Evolutionary conservation across 2,113 vertebrate genomes (phyloP).

Genomic region (Anhinga rufa): DNA sequence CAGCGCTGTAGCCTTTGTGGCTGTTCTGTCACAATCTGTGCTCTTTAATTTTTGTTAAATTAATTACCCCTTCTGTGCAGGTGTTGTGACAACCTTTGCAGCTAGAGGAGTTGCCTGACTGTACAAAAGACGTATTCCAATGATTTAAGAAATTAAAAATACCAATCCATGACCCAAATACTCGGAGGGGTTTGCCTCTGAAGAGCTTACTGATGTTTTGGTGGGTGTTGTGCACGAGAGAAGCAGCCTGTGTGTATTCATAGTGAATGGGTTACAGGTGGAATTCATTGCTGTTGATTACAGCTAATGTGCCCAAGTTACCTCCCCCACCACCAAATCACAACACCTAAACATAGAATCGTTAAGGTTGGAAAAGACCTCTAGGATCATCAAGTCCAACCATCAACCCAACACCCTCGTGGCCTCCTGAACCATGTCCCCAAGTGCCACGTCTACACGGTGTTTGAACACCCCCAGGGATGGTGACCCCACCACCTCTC

Average conservation of each 20-base stretch:
- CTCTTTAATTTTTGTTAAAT: not conserved
- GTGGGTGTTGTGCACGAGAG: not conserved
- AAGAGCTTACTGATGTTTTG: not conserved
- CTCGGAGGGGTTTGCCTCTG: not conserved
- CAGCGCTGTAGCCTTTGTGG: not conserved
- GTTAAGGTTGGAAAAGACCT: too few relatives aligned
- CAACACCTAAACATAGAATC: not conserved
- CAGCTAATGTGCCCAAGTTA: not conserved
- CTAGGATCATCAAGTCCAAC: too few relatives aligned
- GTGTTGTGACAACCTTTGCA: not conserved
- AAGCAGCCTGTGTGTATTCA: not conserved
- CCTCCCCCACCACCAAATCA: not conserved
- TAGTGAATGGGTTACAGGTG: not conserved
- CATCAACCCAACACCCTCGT: too few relatives aligned
- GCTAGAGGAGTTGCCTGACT: not conserved
- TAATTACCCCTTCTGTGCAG: not conserved
- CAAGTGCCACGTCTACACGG: too few relatives aligned
- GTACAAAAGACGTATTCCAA: not conserved
- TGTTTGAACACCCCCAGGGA: too few relatives aligned
- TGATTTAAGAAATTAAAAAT: not conserved
- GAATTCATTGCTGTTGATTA: not conserved
- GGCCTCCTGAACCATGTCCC: too few relatives aligned
- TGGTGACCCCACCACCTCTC: too few relatives aligned
- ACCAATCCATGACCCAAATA: not conserved
- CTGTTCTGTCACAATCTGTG: not conserved